Conservation (phyloP, 2,113 vertebrate species). For the Plecotus auritus region DNA sequence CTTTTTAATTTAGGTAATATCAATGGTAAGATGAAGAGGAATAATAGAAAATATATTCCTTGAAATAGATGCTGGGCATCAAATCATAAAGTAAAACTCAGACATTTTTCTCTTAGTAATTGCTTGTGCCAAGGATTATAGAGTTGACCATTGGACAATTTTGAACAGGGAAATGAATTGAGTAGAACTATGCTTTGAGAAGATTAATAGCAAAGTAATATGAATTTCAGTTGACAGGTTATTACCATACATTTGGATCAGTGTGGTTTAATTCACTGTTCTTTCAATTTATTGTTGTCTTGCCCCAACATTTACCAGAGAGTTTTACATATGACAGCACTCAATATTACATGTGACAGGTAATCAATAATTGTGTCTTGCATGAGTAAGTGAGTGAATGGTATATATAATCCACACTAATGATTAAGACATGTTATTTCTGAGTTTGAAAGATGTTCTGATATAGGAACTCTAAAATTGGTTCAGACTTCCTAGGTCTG, state of each 20-base stretch:
- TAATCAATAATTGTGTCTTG: background rate
- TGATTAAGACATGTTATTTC: background rate
- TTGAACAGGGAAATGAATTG: background rate
- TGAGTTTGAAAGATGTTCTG: background rate
- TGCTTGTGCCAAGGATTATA: background rate
- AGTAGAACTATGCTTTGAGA: background rate
- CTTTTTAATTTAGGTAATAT: background rate
- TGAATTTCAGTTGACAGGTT: background rate
- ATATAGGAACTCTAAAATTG: background rate
- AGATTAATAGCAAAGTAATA: background rate
- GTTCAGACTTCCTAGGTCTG: background rate
- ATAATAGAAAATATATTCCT: background rate
- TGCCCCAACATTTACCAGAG: background rate
- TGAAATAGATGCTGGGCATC: background rate
- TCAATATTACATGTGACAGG: background rate
- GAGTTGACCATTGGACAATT: background rate
- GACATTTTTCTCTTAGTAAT: background rate
- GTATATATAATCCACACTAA: background rate
- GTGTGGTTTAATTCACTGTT: background rate
- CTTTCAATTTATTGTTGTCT: background rate
- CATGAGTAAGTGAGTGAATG: background rate
- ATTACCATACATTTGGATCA: background rate
- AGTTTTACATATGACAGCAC: background rate
- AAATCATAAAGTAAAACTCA: background rate
- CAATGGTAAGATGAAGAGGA: background rate